These are phyloP conservation scores for Saguinus midas DNA, from an alignment of 2,113 vertebrate species.

Conservation along the genomic window DNA sequence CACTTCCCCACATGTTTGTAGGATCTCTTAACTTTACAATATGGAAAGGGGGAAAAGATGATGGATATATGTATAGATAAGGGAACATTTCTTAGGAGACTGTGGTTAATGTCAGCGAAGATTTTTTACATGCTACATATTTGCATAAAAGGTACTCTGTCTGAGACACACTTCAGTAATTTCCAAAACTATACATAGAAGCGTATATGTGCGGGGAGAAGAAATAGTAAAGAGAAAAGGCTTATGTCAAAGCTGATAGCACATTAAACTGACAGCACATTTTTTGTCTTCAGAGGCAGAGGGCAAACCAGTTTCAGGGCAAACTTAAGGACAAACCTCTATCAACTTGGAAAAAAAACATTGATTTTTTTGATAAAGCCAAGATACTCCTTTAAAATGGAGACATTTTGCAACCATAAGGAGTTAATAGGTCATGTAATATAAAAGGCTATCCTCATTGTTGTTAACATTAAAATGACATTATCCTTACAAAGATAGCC, in stretches of 20 bases:
- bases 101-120: neutral
- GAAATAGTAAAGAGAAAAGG: neutral
- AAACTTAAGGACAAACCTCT: neutral
- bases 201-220: too few species aligned
- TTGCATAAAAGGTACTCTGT: neutral
- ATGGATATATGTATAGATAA: neutral
- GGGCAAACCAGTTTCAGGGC: neutral
- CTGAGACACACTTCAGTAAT: neutral
- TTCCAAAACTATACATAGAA: neutral
- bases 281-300: neutral
- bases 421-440: neutral
- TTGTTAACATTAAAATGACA: neutral
- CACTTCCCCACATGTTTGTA: neutral
- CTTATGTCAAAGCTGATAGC: neutral
- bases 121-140: neutral
- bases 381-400: constrained; percentile 39
- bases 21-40: neutral
- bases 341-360: neutral
- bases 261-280: neutral
- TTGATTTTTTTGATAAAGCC: neutral
- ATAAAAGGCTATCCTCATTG: neutral
- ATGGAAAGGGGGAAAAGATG: neutral
- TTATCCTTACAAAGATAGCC: neutral
- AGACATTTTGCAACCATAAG: neutral
- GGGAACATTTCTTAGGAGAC: neutral